These are phyloP conservation scores for Alligator sinensis DNA, from an alignment of 2,113 vertebrate species.

Conservation along the genomic window DNA sequence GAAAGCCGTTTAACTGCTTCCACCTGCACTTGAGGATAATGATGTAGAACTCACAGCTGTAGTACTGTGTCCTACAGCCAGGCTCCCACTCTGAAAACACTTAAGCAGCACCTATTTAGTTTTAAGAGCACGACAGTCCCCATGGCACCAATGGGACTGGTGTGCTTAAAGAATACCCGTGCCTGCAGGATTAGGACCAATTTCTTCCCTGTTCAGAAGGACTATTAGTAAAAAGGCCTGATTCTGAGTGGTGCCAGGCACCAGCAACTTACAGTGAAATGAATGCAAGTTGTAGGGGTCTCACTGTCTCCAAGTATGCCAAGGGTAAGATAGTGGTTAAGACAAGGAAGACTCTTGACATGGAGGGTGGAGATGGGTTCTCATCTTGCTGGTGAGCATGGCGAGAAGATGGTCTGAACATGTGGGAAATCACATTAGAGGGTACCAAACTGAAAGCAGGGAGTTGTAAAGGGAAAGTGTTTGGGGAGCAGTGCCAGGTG, in stretches of 20 bases:
- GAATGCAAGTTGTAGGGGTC: neutral
- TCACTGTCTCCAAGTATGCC: neutral
- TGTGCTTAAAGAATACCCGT: neutral
- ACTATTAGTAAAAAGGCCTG: neutral
- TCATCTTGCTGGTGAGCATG: too few species aligned
- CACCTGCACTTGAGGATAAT: neutral
- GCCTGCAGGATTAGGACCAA: neutral
- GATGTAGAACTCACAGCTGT: neutral
- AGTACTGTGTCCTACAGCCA: neutral
- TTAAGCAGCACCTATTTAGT: neutral
- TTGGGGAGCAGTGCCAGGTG: neutral
- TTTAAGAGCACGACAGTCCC: neutral
- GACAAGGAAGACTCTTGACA: neutral
- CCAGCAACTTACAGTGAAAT: fast-evolving
- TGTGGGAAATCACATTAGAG: neutral
- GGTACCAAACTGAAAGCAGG: neutral
- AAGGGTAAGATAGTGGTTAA: neutral
- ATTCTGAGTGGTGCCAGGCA: neutral
- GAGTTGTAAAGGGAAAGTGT: neutral
- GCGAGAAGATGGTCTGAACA: neutral
- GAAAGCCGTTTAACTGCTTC: conserved; percentile 27
- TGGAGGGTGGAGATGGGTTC: neutral
- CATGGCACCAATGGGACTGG: neutral
- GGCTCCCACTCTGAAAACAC: neutral
- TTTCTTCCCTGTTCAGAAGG: neutral